Conservation (phyloP, 2,113 vertebrate species). For the Lampris incognitus region DNA sequence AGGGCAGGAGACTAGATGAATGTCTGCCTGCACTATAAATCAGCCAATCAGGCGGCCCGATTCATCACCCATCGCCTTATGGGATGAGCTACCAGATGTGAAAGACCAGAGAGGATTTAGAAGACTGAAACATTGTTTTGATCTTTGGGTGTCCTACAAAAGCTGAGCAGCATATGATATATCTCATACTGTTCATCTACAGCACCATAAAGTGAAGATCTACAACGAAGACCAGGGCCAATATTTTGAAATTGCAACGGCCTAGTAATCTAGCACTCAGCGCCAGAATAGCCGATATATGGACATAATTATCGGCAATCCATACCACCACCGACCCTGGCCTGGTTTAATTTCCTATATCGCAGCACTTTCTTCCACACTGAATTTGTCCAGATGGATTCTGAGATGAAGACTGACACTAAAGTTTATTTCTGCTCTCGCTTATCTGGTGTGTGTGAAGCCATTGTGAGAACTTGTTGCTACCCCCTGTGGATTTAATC, state of each 20-base stretch:
- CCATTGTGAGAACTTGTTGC: no score
- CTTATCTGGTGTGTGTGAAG: no score
- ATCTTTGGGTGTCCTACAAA: slow-evolving; percentile 41
- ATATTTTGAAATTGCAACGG: not conserved
- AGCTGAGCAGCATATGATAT: slow-evolving; percentile 7
- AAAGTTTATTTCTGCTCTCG: no score
- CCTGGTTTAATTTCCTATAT: no score
- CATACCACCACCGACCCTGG: no score
- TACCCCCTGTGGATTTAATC: no score
- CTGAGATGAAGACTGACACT: no score
- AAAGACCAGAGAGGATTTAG: slow-evolving; percentile 29
- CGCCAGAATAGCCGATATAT: not conserved
- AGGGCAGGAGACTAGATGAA: slow-evolving; percentile 36
- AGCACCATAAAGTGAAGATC: not conserved
- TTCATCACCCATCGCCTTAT: slow-evolving; percentile 43
- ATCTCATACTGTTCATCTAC: not conserved
- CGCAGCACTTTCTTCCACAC: no score
- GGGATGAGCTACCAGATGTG: slow-evolving; percentile 39
- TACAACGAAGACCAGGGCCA: not conserved
- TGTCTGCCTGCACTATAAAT: slow-evolving; percentile 54
- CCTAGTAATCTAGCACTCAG: not conserved
- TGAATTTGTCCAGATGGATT: no score
- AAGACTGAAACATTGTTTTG: slow-evolving; percentile 17
- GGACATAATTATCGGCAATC: no score
- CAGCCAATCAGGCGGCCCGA: slow-evolving; percentile 50